A percentile compares a stretch with the other conserved stretches of the same genome.
Evolutionary conservation across 2,888 invertebrate species (phyloP).

Genomic region (Tribolium freemani): DNA sequence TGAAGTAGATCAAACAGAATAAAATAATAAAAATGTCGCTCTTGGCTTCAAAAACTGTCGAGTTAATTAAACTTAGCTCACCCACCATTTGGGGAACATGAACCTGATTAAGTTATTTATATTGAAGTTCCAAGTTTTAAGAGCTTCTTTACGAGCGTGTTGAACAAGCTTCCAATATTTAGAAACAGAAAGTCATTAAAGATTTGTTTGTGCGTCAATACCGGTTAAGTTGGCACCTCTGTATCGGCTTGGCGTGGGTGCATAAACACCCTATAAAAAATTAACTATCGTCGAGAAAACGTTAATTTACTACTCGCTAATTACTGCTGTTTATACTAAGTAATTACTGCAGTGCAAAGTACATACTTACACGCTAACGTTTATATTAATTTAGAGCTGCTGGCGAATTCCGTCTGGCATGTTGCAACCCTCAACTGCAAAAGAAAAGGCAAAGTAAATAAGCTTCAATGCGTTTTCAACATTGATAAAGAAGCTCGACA

Average conservation of each 20-base stretch:
- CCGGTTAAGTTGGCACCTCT: neutral
- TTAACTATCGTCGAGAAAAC: neutral
- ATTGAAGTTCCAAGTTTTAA: neutral
- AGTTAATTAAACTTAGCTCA: neutral
- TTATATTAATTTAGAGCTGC: slow-evolving; percentile 35
- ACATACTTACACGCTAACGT: slow-evolving; percentile 37
- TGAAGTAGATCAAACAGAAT: no score
- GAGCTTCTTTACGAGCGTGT: neutral
- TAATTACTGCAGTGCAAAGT: slow-evolving; percentile 32
- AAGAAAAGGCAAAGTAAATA: slow-evolving; percentile 30
- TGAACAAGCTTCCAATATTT: neutral
- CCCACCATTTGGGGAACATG: neutral
- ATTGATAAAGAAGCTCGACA: neutral
- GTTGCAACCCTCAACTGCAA: slow-evolving; percentile 32
- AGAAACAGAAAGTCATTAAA: neutral
- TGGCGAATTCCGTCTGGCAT: slow-evolving; percentile 39
- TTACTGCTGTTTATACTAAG: slow-evolving; percentile 20
- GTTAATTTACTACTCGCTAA: slow-evolving; percentile 31
- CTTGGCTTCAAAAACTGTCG: neutral
- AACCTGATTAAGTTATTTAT: neutral
- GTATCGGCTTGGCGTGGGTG: neutral
- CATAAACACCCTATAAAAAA: slow-evolving; percentile 3
- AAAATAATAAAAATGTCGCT: neutral
- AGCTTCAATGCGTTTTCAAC: slow-evolving; percentile 20
- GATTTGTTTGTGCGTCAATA: neutral